These are phyloP conservation scores for Podilymbus podiceps DNA, from an alignment of 2,113 vertebrate genomes.

Conservation along the genomic window DNA sequence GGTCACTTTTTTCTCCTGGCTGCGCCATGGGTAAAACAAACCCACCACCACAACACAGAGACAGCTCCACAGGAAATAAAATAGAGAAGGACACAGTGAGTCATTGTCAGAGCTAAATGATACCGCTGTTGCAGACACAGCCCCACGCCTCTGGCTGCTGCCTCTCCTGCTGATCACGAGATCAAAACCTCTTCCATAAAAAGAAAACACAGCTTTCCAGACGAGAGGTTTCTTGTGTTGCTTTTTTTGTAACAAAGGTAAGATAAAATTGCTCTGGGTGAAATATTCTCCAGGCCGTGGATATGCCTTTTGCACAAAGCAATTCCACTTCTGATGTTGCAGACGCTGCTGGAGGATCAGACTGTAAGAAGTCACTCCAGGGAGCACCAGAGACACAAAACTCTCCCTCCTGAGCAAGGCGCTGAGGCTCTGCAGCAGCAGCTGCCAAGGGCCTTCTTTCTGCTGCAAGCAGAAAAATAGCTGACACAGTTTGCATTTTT, in stretches of 20 bases:
- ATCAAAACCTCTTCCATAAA: not conserved
- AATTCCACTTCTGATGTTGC: not conserved
- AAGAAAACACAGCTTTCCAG: not conserved
- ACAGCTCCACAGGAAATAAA: not conserved
- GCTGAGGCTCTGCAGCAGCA: not conserved
- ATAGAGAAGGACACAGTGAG: not conserved
- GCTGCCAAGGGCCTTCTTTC: not conserved
- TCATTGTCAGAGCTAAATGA: not conserved
- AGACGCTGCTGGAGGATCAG: not conserved
- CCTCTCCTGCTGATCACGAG: not conserved
- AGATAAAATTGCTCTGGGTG: not conserved
- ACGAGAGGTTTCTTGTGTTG: not conserved
- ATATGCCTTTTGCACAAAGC: not conserved
- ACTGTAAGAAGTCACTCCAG: not conserved
- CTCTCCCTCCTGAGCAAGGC: not conserved
- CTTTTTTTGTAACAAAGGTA: not conserved
- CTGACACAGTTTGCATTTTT: not conserved
- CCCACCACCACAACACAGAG: not conserved
- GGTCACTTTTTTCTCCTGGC: not conserved
- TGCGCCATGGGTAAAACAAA: not conserved
- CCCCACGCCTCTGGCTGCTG: not conserved
- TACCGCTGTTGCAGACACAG: not conserved
- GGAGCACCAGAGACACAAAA: not conserved
- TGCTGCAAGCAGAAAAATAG: not conserved
- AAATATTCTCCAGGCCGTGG: not conserved